Base-by-base conservation (phyloP, 2,888 invertebrate genomes). In the Drosophila mercatorum region DNA sequence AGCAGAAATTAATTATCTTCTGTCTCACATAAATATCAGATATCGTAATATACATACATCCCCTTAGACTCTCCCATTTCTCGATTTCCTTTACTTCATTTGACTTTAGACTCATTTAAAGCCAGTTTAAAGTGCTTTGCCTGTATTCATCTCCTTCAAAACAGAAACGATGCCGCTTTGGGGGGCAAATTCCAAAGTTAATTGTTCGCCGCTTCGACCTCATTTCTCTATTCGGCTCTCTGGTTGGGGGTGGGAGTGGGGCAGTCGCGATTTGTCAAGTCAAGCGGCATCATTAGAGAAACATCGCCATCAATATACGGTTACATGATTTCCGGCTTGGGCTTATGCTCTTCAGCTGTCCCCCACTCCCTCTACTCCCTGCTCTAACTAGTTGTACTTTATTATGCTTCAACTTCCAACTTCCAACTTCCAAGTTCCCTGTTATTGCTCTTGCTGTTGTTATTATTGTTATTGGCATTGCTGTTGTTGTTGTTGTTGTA, bases 391-490 rank as follows among this genome's bases (percentile, higher is more conserved):
- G 73, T 38, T 69, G 68, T 68, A 74, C 68, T 83, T 88, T 84
- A 84, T 84, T 83, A 86, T 88, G 82, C 72, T 79, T 47, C 64
- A 67, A 67, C 63, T 79, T 81, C 62, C n/a, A 62, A 52, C 12
- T 72, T 81, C 62, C 31, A 62, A 53, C 12, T 73, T 78, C 57
- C 66, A 62, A 67, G 66, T 76, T 79, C 49, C 60, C 61, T 65
- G 66, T 76, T 72, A 77, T 78, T 78, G 75, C 69, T 67, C 17
- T 75, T 56, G n/a, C 31, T 49, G 31, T 26, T 38, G 53, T 41
- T 74, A 36, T 60, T 58, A 40, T 62, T 65, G 44, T 62, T 65
- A 60, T 56, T 74, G 59, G 5, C 12, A 17, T 51, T 34, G 38
- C 17, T 58, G 6, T 55, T 61, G 38, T 6, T 46, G n/a, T 10